phyloP scores from a whole-genome alignment of 2,888 invertebrate genomes.

The Sarcophaga carnaria region DNA sequence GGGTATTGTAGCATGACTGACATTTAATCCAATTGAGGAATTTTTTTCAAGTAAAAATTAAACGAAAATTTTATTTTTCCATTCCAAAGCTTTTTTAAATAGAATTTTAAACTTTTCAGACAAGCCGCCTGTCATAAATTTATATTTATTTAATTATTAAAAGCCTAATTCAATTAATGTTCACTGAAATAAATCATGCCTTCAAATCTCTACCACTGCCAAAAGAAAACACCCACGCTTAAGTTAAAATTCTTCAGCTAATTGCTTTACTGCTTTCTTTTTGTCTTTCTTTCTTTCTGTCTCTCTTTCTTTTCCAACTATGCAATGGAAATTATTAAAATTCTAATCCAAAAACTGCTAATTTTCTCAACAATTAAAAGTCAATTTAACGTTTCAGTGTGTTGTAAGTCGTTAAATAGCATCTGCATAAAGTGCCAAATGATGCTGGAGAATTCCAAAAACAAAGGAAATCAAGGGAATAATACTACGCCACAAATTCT shows the following conservation, averaged over 20 bases:
- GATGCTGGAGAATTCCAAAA: neutral
- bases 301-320: neutral
- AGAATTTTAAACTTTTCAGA: neutral
- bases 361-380: slow-evolving; percentile 79
- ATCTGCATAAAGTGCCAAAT: slow-evolving; percentile 41
- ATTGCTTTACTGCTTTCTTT: neutral
- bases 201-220: slow-evolving; percentile 15
- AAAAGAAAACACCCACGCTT: neutral
- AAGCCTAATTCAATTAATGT: neutral
- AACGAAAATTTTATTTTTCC: no score
- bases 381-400: slow-evolving; percentile 73
- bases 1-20: no score
- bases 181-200: neutral
- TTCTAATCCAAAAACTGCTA: slow-evolving; percentile 70
- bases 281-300: no score
- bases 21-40: no score
- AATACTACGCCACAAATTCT: slow-evolving; percentile 41
- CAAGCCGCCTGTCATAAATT: neutral
- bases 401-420: neutral
- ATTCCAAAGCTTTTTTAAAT: no score
- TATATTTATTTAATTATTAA: neutral
- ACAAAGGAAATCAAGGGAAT: neutral
- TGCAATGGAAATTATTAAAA: slow-evolving; percentile 11
- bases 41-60: no score
- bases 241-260: slow-evolving; percentile 29